Conservation (phyloP, 2,113 vertebrate species). For the Platysteira castanea region DNA sequence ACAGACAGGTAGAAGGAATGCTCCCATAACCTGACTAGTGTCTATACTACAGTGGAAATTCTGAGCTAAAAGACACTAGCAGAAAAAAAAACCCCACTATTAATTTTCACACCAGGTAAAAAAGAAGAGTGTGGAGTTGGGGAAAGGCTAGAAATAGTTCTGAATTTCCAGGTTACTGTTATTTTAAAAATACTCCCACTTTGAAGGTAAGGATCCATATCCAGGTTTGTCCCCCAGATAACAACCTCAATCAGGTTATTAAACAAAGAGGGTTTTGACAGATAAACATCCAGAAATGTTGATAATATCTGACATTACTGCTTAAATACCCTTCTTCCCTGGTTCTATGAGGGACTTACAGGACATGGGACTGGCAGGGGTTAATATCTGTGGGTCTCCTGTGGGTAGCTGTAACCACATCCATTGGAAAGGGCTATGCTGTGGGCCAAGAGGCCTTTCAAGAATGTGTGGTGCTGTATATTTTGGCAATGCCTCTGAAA, state of each 20-base stretch:
- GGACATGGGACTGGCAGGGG: not conserved
- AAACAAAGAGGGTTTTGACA: not conserved
- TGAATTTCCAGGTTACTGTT: not conserved
- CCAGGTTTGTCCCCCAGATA: not conserved
- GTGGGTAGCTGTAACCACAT: not conserved
- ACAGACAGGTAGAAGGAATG: not conserved
- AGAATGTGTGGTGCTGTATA: not conserved
- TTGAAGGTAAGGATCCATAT: not conserved
- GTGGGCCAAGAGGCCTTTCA: not conserved
- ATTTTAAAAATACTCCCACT: not conserved
- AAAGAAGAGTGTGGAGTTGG: not conserved
- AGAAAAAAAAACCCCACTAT: not conserved
- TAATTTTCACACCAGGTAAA: not conserved
- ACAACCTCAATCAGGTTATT: not conserved
- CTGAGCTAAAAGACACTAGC: not conserved
- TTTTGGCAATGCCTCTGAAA: conserved; percentile 34
- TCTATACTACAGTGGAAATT: not conserved
- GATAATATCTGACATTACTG: not conserved
- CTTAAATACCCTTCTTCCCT: not conserved
- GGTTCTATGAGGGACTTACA: not conserved
- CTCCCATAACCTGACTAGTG: not conserved
- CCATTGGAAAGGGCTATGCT: not conserved
- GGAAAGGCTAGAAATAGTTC: not conserved
- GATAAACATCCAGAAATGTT: not conserved
- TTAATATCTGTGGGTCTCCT: not conserved